These are phyloP conservation scores for Alethe diademata DNA, from an alignment of 2,113 vertebrate species.

Conservation along the genomic window DNA sequence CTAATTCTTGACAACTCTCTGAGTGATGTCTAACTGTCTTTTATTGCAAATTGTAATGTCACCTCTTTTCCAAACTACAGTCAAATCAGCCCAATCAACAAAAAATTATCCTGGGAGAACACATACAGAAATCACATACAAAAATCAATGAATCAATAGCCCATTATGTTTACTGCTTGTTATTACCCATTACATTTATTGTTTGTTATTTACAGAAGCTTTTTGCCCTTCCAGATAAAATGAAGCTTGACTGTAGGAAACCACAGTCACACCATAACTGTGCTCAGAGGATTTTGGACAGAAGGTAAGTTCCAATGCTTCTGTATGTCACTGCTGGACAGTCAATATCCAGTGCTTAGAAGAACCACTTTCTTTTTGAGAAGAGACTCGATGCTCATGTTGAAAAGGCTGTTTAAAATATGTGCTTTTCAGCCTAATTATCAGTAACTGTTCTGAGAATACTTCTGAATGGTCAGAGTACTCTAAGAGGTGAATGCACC, in stretches of 20 bases:
- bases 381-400: background rate
- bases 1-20: background rate
- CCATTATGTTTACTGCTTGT: background rate
- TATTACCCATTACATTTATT: background rate
- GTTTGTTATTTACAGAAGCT: background rate
- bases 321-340: background rate
- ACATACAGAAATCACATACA: background rate
- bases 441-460: background rate
- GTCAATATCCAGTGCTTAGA: background rate
- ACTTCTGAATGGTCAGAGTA: background rate
- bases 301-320: background rate
- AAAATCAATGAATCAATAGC: background rate
- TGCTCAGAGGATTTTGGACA: background rate
- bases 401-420: background rate
- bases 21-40: background rate
- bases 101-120: conserved; percentile 2
- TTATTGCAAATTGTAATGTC: background rate
- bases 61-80: background rate
- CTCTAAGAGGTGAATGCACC: background rate
- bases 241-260: background rate
- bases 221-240: background rate
- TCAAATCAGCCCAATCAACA: background rate
- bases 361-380: background rate
- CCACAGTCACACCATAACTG: background rate
- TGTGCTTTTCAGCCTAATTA: background rate